These are phyloP conservation scores for Brachyrhaphis roseni DNA, from an alignment of 2,797 vertebrate genomes.

Conservation along the genomic window DNA sequence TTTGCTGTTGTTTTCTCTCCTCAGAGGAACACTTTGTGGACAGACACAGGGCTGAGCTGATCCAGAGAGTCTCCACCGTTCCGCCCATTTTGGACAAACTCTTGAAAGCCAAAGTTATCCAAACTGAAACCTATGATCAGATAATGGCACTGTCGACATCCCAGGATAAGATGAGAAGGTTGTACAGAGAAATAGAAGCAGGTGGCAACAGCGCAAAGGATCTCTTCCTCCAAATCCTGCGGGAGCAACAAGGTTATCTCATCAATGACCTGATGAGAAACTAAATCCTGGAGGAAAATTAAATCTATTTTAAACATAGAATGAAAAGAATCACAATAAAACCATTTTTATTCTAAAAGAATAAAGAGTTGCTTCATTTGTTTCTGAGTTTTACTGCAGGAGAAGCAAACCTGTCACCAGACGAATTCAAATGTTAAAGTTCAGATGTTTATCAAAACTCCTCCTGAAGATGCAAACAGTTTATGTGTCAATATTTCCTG, in stretches of 20 bases:
- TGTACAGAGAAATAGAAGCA: slow-evolving; percentile 2
- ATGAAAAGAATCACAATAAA: background rate
- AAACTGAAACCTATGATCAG: background rate
- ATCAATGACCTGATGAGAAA: slow-evolving; percentile 21
- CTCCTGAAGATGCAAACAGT: no score
- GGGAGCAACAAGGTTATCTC: background rate
- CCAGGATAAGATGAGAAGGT: slow-evolving; percentile 30
- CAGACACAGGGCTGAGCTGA: background rate
- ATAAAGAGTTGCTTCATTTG: background rate
- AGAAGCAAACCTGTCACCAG: background rate
- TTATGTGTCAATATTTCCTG: no score
- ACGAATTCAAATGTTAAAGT: no score
- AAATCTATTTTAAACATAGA: background rate
- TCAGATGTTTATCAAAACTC: no score
- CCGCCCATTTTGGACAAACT: slow-evolving; percentile 57
- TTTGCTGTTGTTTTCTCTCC: background rate
- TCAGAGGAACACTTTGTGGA: slow-evolving; percentile 58
- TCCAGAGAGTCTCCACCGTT: background rate
- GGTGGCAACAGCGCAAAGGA: slow-evolving; percentile 21
- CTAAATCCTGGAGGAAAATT: slow-evolving; percentile 20
- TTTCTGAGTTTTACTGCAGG: background rate
- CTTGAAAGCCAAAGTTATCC: background rate
- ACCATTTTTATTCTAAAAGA: background rate
- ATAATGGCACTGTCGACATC: rapidly evolving
- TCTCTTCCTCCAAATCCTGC: slow-evolving; percentile 47